A percentile compares a stretch with the other conserved stretches of the same genome.
phyloP scores from a whole-genome alignment of 2,113 vertebrate genomes.

The Clinocottus analis region DNA sequence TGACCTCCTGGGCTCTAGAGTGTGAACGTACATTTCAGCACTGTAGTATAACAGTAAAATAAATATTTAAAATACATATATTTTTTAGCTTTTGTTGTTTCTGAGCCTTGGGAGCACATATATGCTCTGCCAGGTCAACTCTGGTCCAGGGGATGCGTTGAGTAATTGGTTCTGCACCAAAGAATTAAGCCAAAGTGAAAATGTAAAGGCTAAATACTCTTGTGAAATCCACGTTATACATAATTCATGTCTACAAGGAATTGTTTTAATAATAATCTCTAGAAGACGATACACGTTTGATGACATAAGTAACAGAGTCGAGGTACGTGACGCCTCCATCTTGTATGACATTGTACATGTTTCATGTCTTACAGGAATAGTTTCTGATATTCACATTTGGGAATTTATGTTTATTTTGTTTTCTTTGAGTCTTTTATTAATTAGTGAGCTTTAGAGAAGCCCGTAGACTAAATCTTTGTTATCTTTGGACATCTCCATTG shows the following conservation, averaged over 20 bases:
- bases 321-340: background rate
- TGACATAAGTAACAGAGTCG: background rate
- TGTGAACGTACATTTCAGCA: background rate
- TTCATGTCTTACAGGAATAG: background rate
- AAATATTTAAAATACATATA: background rate
- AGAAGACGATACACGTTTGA: background rate
- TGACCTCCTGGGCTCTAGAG: background rate
- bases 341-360: constrained; percentile 11
- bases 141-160: constrained; percentile 20
- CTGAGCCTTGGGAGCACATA: constrained; percentile 2
- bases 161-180: constrained; percentile 68
- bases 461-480: background rate
- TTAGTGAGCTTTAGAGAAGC: background rate
- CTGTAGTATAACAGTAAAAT: background rate
- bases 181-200: constrained; percentile 55
- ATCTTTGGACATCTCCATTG: background rate
- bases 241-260: constrained; percentile 53
- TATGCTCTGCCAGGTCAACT: background rate
- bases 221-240: constrained; percentile 51
- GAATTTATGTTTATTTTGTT: background rate
- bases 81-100: background rate
- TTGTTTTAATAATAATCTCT: constrained; percentile 11
- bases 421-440: background rate
- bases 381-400: background rate
- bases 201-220: constrained; percentile 48